Conservation (phyloP, 2,113 vertebrate genomes). For the Astatoreochromis straeleni region DNA sequence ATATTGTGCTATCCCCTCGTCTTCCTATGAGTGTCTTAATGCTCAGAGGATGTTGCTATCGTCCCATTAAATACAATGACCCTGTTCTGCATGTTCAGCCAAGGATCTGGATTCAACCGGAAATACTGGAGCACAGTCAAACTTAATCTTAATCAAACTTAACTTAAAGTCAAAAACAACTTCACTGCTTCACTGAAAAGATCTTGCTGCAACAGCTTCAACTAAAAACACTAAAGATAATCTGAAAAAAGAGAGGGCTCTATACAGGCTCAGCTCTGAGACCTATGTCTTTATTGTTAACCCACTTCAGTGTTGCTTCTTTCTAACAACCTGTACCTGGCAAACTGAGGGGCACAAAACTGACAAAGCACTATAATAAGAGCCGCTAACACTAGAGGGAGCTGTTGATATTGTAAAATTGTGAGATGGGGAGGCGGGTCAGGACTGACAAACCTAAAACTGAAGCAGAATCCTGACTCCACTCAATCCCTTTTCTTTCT, state of each 20-base stretch:
- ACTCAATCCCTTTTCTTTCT: neutral
- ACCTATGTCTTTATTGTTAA: neutral
- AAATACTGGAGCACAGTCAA: neutral
- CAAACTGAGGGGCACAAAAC: neutral
- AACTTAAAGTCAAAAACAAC: neutral
- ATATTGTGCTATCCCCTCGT: neutral
- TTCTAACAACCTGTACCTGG: neutral
- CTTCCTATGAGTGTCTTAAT: neutral
- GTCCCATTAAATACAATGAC: neutral
- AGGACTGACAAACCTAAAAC: neutral
- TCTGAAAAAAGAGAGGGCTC: neutral
- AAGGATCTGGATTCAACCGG: neutral
- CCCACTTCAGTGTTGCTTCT: neutral
- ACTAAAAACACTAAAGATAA: neutral
- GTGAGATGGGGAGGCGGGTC: neutral
- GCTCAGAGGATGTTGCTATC: neutral
- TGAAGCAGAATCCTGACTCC: neutral
- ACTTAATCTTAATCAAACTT: neutral
- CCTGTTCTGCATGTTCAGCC: neutral
- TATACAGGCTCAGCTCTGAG: neutral
- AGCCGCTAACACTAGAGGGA: neutral
- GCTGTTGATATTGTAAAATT: neutral
- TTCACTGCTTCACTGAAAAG: neutral
- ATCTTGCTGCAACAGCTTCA: neutral
- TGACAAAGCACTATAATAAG: neutral